Base-by-base conservation (phyloP, 1,140 invertebrate genomes). In the Sarcophaga bullata region DNA sequence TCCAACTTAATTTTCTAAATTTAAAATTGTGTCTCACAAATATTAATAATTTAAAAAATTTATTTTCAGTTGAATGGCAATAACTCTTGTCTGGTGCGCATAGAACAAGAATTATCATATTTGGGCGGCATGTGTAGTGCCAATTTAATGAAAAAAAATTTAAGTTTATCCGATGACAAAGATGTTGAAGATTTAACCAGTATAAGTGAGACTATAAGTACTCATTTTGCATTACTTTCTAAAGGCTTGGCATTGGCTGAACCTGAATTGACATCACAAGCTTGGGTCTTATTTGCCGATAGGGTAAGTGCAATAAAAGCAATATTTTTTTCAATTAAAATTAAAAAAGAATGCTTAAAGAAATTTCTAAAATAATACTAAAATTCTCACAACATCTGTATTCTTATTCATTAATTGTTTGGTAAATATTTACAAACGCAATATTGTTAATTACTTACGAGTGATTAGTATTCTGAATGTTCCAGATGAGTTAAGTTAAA, bases 91-190 rank as follows among this genome's bases (percentile, higher is more conserved):
- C 91, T 98, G 13, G 93, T 93, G 82, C 94, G 95, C 85, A 90
- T 98, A 17, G 98, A 99, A 91, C 96, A 96, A 88, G 98, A 99
- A 91, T 91, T 99, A 52, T 92, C 96, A 3, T 97, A 97, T 91
- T 92, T 98, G 13, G 97, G 96, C 19, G 97, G 97, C 82, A 95
- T 97, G 91, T 98, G 97, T 91, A 95, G 95, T 81, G 94, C 95
- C 11, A 95, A 96, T 90, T 92, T 98, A 4, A 96, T 97, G 92
- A 96, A 95, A 86, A 96, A 95, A 87, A 95, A 97, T 91, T 92
- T 97, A 13, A 91, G 93, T 50, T 91, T 97, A 84, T 95, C 95
- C 72, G 91, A 93, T 82, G 95, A 96, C 85, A 95, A 96, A 89
- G 90, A 93, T 10, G 94, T 96, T 84, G 94, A 95, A 82, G 93